phyloP scores from a whole-genome alignment of 2,113 vertebrate species.

The Zeus faber region DNA sequence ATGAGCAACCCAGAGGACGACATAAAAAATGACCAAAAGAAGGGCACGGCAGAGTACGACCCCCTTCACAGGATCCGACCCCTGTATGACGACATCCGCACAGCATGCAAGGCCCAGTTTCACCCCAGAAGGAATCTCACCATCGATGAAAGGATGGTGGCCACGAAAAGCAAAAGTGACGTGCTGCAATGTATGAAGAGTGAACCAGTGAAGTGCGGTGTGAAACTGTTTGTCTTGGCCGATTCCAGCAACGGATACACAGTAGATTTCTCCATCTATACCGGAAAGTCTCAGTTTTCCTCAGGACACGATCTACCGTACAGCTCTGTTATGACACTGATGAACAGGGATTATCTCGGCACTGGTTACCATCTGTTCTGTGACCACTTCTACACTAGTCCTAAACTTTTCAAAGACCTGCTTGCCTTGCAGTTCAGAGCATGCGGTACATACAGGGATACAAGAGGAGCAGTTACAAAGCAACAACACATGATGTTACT shows the following conservation, averaged over 20 bases:
- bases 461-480: too few species aligned
- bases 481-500: too few species aligned
- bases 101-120: not conserved
- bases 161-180: not conserved
- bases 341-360: slow-evolving; percentile 8
- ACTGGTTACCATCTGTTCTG: slow-evolving; percentile 18
- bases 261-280: not conserved
- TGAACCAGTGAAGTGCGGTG: slow-evolving; percentile 6
- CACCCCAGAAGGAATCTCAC: not conserved
- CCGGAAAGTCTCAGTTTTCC: not conserved
- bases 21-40: slow-evolving; percentile 5
- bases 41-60: slow-evolving; percentile 5
- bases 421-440: not conserved
- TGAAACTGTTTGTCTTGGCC: slow-evolving; percentile 15
- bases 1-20: slow-evolving; percentile 13
- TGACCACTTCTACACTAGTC: slow-evolving; percentile 19
- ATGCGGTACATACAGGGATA: not conserved
- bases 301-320: not conserved
- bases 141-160: slow-evolving; percentile 2
- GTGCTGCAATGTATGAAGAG: not conserved
- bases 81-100: not conserved
- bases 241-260: not conserved
- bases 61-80: not conserved
- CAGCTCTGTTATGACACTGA: not conserved
- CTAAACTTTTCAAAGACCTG: slow-evolving; percentile 24